These are phyloP conservation scores for Caranx melampygus DNA, from an alignment of 2,113 vertebrate species.

Conservation along the genomic window DNA sequence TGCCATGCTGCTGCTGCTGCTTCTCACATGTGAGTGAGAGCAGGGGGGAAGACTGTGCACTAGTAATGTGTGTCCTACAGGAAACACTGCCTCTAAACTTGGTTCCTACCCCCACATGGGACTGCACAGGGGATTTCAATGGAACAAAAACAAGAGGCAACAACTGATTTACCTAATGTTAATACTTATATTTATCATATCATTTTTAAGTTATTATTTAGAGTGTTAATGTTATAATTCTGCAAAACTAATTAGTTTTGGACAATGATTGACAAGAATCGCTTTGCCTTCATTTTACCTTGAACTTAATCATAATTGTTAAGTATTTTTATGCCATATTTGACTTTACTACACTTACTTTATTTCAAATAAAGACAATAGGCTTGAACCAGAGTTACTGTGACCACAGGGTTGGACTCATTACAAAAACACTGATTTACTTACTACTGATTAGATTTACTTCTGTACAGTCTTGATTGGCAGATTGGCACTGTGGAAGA, in stretches of 20 bases:
- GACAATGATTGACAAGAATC: too few relatives aligned
- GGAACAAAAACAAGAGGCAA: background rate
- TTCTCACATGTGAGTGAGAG: constrained; percentile 39
- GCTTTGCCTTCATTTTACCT: background rate
- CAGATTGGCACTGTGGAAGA: too few relatives aligned
- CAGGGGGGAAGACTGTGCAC: constrained; percentile 19
- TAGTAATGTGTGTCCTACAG: constrained; percentile 30
- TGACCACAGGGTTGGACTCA: too few relatives aligned
- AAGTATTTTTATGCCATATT: background rate
- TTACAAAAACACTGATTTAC: too few relatives aligned
- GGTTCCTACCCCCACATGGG: constrained; percentile 65
- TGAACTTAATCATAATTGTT: background rate
- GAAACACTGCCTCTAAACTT: constrained; percentile 37
- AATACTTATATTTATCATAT: too few relatives aligned
- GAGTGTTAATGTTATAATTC: too few relatives aligned
- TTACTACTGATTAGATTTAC: too few relatives aligned
- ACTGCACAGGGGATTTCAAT: background rate
- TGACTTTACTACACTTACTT: background rate
- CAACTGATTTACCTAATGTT: too few relatives aligned
- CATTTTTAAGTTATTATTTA: background rate
- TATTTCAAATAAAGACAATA: too few relatives aligned
- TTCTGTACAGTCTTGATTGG: too few relatives aligned
- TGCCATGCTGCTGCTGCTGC: constrained; percentile 47
- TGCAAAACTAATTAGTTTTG: too few relatives aligned
- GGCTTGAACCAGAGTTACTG: too few relatives aligned